Conservation (phyloP, 2,888 invertebrate species). For the Aporophyla nigra region DNA sequence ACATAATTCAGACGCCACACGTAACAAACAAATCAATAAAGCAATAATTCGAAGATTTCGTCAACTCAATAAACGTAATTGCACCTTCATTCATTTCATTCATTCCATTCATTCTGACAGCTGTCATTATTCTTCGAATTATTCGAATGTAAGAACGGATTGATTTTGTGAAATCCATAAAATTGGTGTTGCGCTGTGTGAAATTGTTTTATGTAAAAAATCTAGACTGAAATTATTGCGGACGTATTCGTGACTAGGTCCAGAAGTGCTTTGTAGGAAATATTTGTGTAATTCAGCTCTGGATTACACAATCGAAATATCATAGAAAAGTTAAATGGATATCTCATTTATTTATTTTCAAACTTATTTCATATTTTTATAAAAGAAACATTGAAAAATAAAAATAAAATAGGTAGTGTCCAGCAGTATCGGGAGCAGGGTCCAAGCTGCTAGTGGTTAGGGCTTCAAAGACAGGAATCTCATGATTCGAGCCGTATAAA, state of each 20-base stretch:
- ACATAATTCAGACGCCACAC: constrained; percentile 9
- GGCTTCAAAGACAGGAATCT: no score
- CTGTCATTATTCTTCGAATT: constrained; percentile 56
- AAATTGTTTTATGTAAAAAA: constrained; percentile 62
- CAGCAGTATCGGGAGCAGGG: no score
- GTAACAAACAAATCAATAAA: constrained; percentile 35
- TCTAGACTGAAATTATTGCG: constrained; percentile 57
- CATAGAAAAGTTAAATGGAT: not conserved
- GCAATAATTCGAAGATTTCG: constrained; percentile 42
- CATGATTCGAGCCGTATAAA: no score
- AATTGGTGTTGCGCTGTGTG: constrained; percentile 52
- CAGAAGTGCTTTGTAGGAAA: constrained; percentile 20
- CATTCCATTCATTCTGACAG: constrained; percentile 45
- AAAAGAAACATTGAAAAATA: no score
- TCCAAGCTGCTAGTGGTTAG: no score
- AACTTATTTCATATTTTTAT: no score
- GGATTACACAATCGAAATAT: not conserved
- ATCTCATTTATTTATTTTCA: no score
- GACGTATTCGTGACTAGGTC: constrained; percentile 51
- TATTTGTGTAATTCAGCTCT: constrained; percentile 25
- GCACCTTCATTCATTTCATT: constrained; percentile 47
- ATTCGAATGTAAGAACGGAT: constrained; percentile 52
- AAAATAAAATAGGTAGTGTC: no score
- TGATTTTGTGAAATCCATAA: constrained; percentile 59
- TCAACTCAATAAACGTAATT: constrained; percentile 41